Conservation (phyloP, 2,888 invertebrate species). For the Idaea biselata region DNA sequence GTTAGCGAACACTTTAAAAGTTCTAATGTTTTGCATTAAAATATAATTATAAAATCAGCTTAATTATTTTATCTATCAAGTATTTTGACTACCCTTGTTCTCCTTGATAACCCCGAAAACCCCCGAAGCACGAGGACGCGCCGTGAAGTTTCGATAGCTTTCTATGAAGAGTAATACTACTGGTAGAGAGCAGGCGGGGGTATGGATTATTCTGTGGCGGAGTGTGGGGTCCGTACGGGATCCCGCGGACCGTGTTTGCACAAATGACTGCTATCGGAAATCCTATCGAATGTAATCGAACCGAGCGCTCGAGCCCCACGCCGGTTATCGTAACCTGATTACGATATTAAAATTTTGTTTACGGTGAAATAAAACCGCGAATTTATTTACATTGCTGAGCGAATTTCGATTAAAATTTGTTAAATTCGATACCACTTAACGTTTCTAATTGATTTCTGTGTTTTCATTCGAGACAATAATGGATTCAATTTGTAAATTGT, state of each 20-base stretch:
- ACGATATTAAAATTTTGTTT: constrained; percentile 26
- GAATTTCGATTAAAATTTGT: constrained; percentile 28
- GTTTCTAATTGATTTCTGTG: constrained; percentile 28
- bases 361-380: constrained; percentile 24
- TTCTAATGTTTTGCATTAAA: no score
- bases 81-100: no score
- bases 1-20: no score
- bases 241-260: constrained; percentile 4
- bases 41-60: no score
- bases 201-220: background rate
- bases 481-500: constrained; percentile 14
- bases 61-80: no score
- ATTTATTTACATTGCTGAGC: constrained; percentile 25
- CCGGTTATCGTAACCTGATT: constrained; percentile 22
- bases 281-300: constrained; percentile 12
- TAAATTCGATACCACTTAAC: constrained; percentile 27
- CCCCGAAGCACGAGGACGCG: no score
- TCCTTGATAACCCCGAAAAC: no score
- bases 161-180: no score
- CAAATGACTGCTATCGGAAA: constrained; percentile 5
- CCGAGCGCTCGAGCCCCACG: constrained; percentile 5
- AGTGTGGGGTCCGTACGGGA: background rate
- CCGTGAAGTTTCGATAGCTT: no score
- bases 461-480: constrained; percentile 20
- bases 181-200: background rate